phyloP scores from a whole-genome alignment of 2,797 vertebrate species.

The Tolypeutes matacus region DNA sequence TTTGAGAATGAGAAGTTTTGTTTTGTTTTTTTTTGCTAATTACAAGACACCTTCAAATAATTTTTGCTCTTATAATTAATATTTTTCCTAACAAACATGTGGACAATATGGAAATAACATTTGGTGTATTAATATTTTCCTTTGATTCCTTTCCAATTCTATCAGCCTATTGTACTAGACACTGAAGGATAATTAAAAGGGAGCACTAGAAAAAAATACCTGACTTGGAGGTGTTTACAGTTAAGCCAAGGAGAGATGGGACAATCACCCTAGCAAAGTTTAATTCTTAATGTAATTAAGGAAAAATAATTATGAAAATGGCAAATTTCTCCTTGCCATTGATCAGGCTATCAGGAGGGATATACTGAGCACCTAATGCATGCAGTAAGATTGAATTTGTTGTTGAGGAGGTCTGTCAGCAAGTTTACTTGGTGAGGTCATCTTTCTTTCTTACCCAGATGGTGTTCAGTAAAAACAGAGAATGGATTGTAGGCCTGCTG shows the following conservation, averaged over 20 bases:
- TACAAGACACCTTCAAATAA: slow-evolving; percentile 16
- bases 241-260: neutral
- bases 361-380: neutral
- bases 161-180: neutral
- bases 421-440: neutral
- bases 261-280: neutral
- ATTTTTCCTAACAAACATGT: neutral
- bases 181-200: neutral
- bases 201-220: neutral
- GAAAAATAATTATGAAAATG: slow-evolving; percentile 28
- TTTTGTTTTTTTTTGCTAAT: slow-evolving; percentile 14
- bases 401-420: neutral
- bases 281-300: neutral
- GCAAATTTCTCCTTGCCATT: neutral
- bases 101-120: neutral
- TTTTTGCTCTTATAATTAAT: neutral
- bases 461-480: neutral
- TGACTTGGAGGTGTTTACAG: neutral
- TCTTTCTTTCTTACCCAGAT: neutral
- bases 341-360: neutral
- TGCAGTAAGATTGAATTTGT: neutral
- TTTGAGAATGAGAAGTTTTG: neutral
- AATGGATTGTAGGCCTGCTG: neutral
- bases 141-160: neutral
- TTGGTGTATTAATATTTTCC: neutral